These are phyloP conservation scores for Lycaena phlaeas DNA, from an alignment of 2,888 invertebrate species.

Conservation along the genomic window DNA sequence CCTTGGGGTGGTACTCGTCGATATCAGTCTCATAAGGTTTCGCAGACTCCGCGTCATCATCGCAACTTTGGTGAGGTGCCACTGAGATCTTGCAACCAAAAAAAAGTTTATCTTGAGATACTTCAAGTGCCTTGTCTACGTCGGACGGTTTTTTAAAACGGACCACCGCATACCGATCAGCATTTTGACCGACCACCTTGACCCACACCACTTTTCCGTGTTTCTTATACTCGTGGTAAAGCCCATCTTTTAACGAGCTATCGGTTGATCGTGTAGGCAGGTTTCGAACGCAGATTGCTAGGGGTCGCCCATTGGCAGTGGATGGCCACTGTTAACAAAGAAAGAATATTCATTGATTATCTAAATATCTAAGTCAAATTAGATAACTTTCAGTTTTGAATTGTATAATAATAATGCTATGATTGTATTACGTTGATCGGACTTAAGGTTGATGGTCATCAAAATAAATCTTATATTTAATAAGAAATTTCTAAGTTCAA, in stretches of 20 bases:
- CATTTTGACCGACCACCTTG: slow-evolving; percentile 91
- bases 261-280: slow-evolving; percentile 92
- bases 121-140: slow-evolving; percentile 95
- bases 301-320: slow-evolving; percentile 80
- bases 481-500: too few relatives aligned
- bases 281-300: slow-evolving; percentile 93
- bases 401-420: too few relatives aligned
- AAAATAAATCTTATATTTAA: too few relatives aligned
- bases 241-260: slow-evolving; percentile 95
- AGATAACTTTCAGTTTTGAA: too few relatives aligned
- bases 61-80: slow-evolving; percentile 92
- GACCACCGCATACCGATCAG: slow-evolving; percentile 90
- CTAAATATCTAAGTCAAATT: too few relatives aligned
- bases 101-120: slow-evolving; percentile 96
- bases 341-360: too few relatives aligned
- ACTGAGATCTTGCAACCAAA: slow-evolving; percentile 98
- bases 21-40: slow-evolving; percentile 95
- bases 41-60: slow-evolving; percentile 88
- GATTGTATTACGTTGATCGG: too few relatives aligned
- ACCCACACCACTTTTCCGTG: slow-evolving; percentile 98
- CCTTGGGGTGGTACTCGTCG: slow-evolving; percentile 96
- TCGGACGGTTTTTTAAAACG: slow-evolving; percentile 98
- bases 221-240: slow-evolving; percentile 99
- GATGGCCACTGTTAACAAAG: slow-evolving; percentile 66
- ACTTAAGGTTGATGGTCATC: too few relatives aligned